Conservation (phyloP, 2,888 invertebrate genomes). For the Macrosoma leucophasiata region DNA sequence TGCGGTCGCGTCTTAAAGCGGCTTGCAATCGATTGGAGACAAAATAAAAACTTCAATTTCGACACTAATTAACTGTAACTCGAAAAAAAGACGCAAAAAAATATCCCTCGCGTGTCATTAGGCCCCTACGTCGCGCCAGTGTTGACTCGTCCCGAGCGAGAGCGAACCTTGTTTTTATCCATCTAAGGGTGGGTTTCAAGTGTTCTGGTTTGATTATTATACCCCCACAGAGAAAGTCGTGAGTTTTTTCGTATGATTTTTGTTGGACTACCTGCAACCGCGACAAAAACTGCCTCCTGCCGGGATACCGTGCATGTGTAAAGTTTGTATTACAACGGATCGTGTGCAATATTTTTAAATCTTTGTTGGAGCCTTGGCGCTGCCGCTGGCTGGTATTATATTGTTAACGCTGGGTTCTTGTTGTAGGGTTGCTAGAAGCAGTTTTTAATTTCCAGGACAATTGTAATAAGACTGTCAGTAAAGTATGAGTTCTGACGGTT, state of each 20-base stretch:
- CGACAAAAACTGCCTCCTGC: slow-evolving; percentile 41
- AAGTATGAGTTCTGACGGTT: no score
- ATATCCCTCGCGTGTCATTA: slow-evolving; percentile 55
- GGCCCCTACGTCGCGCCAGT: slow-evolving; percentile 48
- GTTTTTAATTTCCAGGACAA: no score
- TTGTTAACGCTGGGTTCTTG: no score
- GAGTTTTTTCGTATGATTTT: slow-evolving; percentile 42
- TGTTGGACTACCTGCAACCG: slow-evolving; percentile 54
- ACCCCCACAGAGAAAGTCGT: slow-evolving; percentile 35
- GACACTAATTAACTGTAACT: slow-evolving; percentile 56
- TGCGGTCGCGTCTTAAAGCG: slow-evolving; percentile 11
- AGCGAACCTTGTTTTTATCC: slow-evolving; percentile 11
- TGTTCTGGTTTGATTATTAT: slow-evolving; percentile 23
- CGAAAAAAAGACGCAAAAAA: slow-evolving; percentile 41
- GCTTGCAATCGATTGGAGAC: slow-evolving; percentile 30
- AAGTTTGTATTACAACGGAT: no score
- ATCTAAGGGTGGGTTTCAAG: slow-evolving; percentile 25
- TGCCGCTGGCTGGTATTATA: no score
- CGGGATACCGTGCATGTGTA: slow-evolving; percentile 22
- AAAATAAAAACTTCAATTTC: slow-evolving; percentile 33
- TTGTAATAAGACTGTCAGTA: no score
- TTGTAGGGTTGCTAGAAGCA: no score
- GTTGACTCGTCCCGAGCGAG: slow-evolving; percentile 9
- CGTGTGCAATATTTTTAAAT: no score
- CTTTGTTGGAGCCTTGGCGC: no score